Evolutionary conservation across 2,113 vertebrate genomes (phyloP).

Genomic region (Corythaeola cristata): DNA sequence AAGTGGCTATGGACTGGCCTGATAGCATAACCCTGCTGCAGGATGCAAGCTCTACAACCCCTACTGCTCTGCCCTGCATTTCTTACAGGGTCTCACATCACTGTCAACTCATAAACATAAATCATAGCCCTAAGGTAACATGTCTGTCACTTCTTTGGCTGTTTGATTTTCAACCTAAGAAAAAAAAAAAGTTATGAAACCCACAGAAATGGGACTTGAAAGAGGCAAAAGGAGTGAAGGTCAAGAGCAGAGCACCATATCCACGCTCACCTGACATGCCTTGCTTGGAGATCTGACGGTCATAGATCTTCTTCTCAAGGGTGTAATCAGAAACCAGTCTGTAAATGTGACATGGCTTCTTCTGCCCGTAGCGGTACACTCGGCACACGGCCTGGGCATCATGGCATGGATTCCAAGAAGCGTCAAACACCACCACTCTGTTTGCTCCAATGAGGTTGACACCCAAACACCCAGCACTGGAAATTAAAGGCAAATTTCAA

Average conservation of each 20-base stretch:
- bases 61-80: neutral
- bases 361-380: constrained; percentile 97
- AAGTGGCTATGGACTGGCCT: neutral
- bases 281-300: constrained; percentile 98
- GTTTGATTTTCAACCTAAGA: neutral
- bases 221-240: neutral
- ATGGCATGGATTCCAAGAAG: constrained; percentile 98
- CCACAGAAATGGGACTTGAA: neutral
- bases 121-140: neutral
- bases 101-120: neutral
- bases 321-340: constrained; percentile 96
- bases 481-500: constrained; percentile 48
- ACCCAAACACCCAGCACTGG: constrained; percentile 94
- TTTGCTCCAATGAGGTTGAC: constrained; percentile 98
- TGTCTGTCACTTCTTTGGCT: neutral
- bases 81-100: neutral
- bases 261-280: constrained; percentile 92
- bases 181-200: neutral
- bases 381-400: constrained; percentile 97
- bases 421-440: constrained; percentile 96
- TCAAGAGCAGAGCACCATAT: neutral
- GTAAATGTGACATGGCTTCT: constrained; percentile 95
- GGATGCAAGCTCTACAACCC: neutral
- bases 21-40: neutral
- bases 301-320: constrained; percentile 98